Conservation (phyloP, 64 coral and sea anemone genomes). For the Montipora sp. region DNA sequence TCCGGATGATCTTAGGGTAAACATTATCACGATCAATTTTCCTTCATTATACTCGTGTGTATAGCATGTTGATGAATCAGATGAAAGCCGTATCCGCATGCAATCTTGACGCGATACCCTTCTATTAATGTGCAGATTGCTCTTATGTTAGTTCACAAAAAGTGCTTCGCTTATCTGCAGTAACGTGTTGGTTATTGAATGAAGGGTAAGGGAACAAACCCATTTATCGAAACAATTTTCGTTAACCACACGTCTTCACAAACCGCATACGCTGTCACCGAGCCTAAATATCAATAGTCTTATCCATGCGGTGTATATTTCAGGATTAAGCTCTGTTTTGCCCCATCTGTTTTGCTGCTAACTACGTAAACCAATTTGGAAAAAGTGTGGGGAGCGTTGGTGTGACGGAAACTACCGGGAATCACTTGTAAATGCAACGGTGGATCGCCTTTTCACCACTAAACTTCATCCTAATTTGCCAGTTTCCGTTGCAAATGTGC, state of each 20-base stretch:
- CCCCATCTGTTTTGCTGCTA: constrained; percentile 66
- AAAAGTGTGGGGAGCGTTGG: constrained; percentile 51
- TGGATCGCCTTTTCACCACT: constrained; percentile 58
- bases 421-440: constrained; percentile 42
- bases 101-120: background rate
- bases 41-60: constrained; percentile 47
- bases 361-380: constrained; percentile 78
- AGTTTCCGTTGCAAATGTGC: constrained; percentile 86
- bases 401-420: constrained; percentile 61
- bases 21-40: constrained; percentile 43
- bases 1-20: constrained; percentile 33
- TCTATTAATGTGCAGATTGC: background rate
- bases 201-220: constrained; percentile 38
- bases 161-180: constrained; percentile 4
- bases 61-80: constrained; percentile 32
- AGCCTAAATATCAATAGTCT: constrained; percentile 70
- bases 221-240: constrained; percentile 58
- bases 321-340: constrained; percentile 79
- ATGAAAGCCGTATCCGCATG: constrained; percentile 34
- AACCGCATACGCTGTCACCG: constrained; percentile 37
- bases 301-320: constrained; percentile 83
- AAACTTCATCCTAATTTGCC: constrained; percentile 79
- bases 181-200: constrained; percentile 27
- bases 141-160: background rate
- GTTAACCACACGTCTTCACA: constrained; percentile 64